Percentiles rank a stretch among this genome's conserved stretches.
Conservation (phyloP, 2,888 invertebrate genomes). For the Philopedon plagiatum region DNA sequence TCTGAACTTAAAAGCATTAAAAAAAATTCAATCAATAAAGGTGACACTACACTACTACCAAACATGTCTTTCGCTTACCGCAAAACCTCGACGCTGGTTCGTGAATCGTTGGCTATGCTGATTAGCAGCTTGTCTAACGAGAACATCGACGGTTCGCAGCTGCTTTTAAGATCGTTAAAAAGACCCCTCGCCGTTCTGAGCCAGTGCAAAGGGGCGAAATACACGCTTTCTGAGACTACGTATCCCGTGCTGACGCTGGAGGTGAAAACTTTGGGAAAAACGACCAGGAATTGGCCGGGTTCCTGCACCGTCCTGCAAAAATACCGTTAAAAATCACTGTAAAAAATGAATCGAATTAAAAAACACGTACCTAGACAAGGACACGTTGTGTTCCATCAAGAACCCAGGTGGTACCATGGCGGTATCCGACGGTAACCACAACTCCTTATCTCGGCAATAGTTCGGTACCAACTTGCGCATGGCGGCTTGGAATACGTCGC, state of each 20-base stretch:
- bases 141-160: slow-evolving; percentile 93
- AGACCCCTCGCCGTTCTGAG: slow-evolving; percentile 79
- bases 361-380: slow-evolving; percentile 76
- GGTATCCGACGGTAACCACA: slow-evolving; percentile 94
- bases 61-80: slow-evolving; percentile 57
- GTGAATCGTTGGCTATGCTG: slow-evolving; percentile 79
- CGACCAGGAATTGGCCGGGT: slow-evolving; percentile 90
- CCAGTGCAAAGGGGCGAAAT: slow-evolving; percentile 89
- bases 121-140: slow-evolving; percentile 87
- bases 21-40: no score
- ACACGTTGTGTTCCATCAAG: slow-evolving; percentile 82
- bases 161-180: slow-evolving; percentile 84
- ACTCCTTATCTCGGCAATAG: slow-evolving; percentile 84
- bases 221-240: slow-evolving; percentile 92
- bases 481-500: slow-evolving; percentile 81
- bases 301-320: slow-evolving; percentile 79
- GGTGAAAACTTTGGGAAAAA: slow-evolving; percentile 91
- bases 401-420: slow-evolving; percentile 91
- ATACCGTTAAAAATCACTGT: no score
- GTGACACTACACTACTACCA: no score
- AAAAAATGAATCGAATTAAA: no score
- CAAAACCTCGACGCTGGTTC: slow-evolving; percentile 76
- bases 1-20: no score
- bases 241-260: slow-evolving; percentile 91
- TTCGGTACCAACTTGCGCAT: slow-evolving; percentile 84